Conservation (phyloP, 2,797 vertebrate genomes). For the Tokudaia muenninki region DNA sequence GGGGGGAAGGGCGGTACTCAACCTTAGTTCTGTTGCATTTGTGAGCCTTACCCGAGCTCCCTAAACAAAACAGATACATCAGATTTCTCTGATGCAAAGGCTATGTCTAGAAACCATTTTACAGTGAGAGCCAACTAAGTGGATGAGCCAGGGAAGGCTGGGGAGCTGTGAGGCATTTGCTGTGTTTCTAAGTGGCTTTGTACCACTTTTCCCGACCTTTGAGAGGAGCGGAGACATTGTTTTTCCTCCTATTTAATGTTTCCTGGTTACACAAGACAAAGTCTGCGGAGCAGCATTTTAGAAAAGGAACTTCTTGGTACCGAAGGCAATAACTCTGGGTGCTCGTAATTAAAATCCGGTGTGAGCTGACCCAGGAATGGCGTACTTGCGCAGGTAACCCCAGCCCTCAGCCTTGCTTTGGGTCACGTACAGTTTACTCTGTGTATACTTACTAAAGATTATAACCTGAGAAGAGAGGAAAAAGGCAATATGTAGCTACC, state of each 20-base stretch:
- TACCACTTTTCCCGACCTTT: neutral
- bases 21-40: neutral
- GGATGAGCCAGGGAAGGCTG: neutral
- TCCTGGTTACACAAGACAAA: neutral
- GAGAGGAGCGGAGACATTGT: neutral
- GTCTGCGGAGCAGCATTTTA: neutral
- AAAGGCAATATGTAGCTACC: slow-evolving; percentile 52
- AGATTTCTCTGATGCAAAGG: neutral
- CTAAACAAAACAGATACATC: neutral
- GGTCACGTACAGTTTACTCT: slow-evolving; percentile 25
- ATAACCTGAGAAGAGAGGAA: slow-evolving; percentile 38
- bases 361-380: neutral
- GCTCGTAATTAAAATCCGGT: slow-evolving; percentile 34
- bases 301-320: slow-evolving; percentile 20
- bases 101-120: neutral
- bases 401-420: neutral
- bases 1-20: neutral
- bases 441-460: slow-evolving; percentile 41
- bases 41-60: neutral
- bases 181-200: neutral
- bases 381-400: neutral
- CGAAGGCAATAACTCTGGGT: slow-evolving; percentile 36
- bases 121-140: neutral
- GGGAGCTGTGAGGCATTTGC: neutral
- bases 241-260: slow-evolving; percentile 10